phyloP scores from a whole-genome alignment of 2,888 invertebrate genomes.

The Mesodorylaimus sp. region DNA sequence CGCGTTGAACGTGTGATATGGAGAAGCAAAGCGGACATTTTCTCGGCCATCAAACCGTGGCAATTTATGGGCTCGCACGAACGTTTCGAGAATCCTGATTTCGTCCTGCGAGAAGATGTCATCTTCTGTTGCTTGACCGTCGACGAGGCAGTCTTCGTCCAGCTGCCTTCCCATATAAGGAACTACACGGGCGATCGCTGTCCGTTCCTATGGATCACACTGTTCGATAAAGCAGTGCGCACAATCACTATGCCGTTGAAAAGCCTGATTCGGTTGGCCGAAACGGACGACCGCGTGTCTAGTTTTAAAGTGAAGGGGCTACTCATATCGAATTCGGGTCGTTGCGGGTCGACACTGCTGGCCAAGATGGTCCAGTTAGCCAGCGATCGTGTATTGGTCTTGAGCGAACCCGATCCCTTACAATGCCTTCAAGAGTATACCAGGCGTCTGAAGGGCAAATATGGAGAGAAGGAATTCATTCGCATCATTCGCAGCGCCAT shows the following conservation, averaged over 20 bases:
- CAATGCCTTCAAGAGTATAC: not conserved
- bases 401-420: not conserved
- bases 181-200: not conserved
- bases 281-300: not conserved
- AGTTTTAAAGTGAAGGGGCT: not conserved
- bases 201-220: not conserved
- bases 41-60: not conserved
- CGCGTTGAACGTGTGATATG: not conserved
- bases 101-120: not conserved
- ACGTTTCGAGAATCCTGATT: not conserved
- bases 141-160: not conserved
- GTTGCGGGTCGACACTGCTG: not conserved
- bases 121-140: not conserved
- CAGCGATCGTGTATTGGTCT: not conserved
- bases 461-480: too few species aligned
- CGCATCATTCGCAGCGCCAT: not conserved
- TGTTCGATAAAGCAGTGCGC: not conserved
- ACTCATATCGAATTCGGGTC: not conserved
- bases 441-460: not conserved
- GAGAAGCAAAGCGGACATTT: not conserved
- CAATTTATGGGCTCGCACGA: not conserved
- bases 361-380: not conserved
- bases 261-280: not conserved
- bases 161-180: not conserved
- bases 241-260: not conserved